Evolutionary conservation across 2,888 invertebrate species (phyloP).

Genomic region (Liopterus haemorrhoidalis): DNA sequence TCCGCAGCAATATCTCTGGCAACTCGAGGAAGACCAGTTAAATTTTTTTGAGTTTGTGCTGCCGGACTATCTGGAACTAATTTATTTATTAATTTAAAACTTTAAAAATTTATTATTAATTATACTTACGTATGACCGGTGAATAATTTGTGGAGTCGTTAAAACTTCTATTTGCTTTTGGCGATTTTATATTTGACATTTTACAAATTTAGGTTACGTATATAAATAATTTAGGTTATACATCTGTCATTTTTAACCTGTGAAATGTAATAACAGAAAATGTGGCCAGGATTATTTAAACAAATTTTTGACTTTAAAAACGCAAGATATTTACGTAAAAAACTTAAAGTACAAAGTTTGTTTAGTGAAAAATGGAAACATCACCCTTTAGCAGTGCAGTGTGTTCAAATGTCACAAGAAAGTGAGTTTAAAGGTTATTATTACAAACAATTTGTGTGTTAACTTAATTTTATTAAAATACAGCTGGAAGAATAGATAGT

Average conservation of each 20-base stretch:
- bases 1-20: slow-evolving; percentile 54
- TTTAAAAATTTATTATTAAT: slow-evolving; percentile 5
- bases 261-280: too few relatives aligned
- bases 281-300: too few relatives aligned
- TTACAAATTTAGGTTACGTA: background rate
- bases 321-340: slow-evolving; percentile 18
- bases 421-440: slow-evolving; percentile 26
- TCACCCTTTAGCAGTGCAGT: too few relatives aligned
- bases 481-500: slow-evolving; percentile 10
- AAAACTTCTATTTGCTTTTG: slow-evolving; percentile 11
- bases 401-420: slow-evolving; percentile 22
- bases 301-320: slow-evolving; percentile 18
- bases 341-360: too few relatives aligned
- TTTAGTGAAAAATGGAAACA: too few relatives aligned
- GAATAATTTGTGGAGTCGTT: slow-evolving; percentile 29
- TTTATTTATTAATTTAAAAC: slow-evolving; percentile 16
- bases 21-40: slow-evolving; percentile 53
- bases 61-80: slow-evolving; percentile 44
- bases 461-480: too few relatives aligned
- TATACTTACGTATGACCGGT: slow-evolving; percentile 32
- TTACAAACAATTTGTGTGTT: slow-evolving; percentile 3
- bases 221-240: too few relatives aligned
- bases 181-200: too few relatives aligned
- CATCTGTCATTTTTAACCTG: too few relatives aligned
- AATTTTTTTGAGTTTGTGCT: slow-evolving; percentile 44